A percentile compares a stretch with the other conserved stretches of the same genome.
Evolutionary conservation across 1,140 invertebrate species (phyloP).

Genomic region (Asbolus verrucosus): DNA sequence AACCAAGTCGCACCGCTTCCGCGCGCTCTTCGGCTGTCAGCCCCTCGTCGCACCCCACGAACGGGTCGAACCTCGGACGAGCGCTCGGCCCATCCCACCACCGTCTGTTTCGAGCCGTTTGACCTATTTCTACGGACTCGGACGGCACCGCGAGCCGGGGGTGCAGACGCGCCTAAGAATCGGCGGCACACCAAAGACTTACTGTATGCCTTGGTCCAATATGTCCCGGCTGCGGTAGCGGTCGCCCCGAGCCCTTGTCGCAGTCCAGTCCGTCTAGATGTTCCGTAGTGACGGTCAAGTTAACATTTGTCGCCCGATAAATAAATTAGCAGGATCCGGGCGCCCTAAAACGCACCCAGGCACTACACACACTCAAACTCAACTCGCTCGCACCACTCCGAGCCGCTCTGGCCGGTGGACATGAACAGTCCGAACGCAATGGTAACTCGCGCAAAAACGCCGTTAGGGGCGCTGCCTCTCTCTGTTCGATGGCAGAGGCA

Average conservation of each 20-base stretch:
- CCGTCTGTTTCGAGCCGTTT: slow-evolving; percentile 1
- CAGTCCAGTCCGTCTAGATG: slow-evolving; percentile 57
- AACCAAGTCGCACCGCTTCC: slow-evolving; percentile 5
- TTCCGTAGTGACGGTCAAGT: slow-evolving; percentile 58
- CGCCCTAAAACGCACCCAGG: slow-evolving; percentile 57
- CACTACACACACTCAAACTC: slow-evolving; percentile 59
- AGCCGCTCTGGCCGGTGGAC: slow-evolving; percentile 50
- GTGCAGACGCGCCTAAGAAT: no score
- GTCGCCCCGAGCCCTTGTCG: slow-evolving; percentile 57
- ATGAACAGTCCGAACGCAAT: slow-evolving; percentile 28
- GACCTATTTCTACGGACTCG: slow-evolving; percentile 44
- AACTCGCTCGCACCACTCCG: slow-evolving; percentile 55
- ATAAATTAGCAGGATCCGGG: slow-evolving; percentile 54
- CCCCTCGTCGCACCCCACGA: slow-evolving; percentile 21
- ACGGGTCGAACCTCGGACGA: no score
- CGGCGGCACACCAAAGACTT: slow-evolving; percentile 40
- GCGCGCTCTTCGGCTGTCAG: slow-evolving; percentile 4
- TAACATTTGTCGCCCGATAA: slow-evolving; percentile 58
- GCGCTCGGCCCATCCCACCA: slow-evolving; percentile 42
- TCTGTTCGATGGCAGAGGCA: slow-evolving; percentile 36
- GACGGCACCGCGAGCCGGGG: background rate
- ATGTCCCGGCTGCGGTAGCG: slow-evolving; percentile 58
- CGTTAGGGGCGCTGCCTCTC: slow-evolving; percentile 44
- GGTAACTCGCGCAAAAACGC: slow-evolving; percentile 35
- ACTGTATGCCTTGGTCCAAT: slow-evolving; percentile 58